Evolutionary conservation across 2,888 invertebrate species (phyloP).

Genomic region (Lasioglossum calceatum): DNA sequence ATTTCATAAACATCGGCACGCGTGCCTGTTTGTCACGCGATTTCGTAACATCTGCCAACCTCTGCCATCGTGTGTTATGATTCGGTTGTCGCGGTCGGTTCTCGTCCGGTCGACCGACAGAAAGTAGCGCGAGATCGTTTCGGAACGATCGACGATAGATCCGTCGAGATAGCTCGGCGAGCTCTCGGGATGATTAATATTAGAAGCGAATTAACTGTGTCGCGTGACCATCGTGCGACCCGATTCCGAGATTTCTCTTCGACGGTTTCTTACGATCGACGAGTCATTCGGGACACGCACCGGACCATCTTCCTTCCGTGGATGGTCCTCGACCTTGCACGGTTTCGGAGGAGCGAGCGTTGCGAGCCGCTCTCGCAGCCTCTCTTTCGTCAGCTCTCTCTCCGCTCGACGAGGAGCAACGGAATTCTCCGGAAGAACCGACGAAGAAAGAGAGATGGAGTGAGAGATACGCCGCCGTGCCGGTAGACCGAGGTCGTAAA

Average conservation of each 20-base stretch:
- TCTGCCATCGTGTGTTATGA: not conserved
- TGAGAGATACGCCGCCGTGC: not conserved
- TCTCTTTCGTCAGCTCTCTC: not conserved
- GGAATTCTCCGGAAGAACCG: slow-evolving; percentile 7
- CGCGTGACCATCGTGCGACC: slow-evolving; percentile 46
- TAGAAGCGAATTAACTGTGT: slow-evolving; percentile 62
- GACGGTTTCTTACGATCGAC: slow-evolving; percentile 47
- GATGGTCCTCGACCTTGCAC: slow-evolving; percentile 69
- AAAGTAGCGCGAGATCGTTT: not conserved
- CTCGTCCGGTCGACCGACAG: not conserved
- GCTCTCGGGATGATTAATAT: slow-evolving; percentile 58
- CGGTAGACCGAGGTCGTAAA: slow-evolving; percentile 58
- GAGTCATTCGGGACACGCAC: slow-evolving; percentile 45
- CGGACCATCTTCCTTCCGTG: slow-evolving; percentile 35
- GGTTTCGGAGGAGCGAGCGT: slow-evolving; percentile 43
- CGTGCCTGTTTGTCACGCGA: slow-evolving; percentile 10
- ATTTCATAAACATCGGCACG: slow-evolving; percentile 15
- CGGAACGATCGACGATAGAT: not conserved
- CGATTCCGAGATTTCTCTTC: slow-evolving; percentile 58
- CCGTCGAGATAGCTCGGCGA: not conserved
- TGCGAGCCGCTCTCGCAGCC: slow-evolving; percentile 12
- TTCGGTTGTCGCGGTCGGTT: not conserved
- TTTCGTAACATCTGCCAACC: slow-evolving; percentile 26
- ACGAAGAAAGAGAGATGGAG: slow-evolving; percentile 17
- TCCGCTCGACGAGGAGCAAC: not conserved